Percentiles rank a stretch among this genome's conserved stretches.
Conservation (phyloP, 1,140 invertebrate genomes). For the Eriocheir sinensis region DNA sequence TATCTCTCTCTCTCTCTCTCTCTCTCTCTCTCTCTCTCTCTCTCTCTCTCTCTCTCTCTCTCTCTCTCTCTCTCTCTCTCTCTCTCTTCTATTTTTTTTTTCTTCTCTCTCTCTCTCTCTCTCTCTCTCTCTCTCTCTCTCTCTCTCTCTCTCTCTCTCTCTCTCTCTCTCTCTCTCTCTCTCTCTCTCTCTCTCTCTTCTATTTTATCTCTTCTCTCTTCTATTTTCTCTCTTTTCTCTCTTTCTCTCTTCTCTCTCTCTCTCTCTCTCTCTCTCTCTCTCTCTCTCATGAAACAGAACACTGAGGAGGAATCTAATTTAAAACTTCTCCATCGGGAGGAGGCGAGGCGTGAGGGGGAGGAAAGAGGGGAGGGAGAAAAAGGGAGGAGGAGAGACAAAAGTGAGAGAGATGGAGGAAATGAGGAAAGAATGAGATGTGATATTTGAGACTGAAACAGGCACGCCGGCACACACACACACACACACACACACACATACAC, state of each 20-base stretch:
- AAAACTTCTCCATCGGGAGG: slow-evolving; percentile 14
- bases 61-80: no score
- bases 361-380: neutral
- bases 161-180: no score
- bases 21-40: no score
- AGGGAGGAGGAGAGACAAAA: neutral
- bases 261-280: slow-evolving; percentile 22
- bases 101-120: neutral
- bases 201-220: no score
- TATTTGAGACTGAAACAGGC: neutral
- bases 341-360: slow-evolving; percentile 16
- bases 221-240: no score
- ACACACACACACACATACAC: neutral
- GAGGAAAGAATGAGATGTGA: neutral
- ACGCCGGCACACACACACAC: neutral
- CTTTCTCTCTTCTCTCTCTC: neutral
- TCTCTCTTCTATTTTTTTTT: no score
- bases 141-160: no score
- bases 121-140: no score
- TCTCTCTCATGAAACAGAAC: slow-evolving; percentile 15
- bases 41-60: no score
- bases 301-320: slow-evolving; percentile 16
- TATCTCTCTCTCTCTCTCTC: no score
- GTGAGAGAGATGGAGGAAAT: no score
- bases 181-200: no score